Evolutionary conservation across 64 coral and sea anemone genomes (phyloP).

Genomic region (Cladopsammia gracilis): DNA sequence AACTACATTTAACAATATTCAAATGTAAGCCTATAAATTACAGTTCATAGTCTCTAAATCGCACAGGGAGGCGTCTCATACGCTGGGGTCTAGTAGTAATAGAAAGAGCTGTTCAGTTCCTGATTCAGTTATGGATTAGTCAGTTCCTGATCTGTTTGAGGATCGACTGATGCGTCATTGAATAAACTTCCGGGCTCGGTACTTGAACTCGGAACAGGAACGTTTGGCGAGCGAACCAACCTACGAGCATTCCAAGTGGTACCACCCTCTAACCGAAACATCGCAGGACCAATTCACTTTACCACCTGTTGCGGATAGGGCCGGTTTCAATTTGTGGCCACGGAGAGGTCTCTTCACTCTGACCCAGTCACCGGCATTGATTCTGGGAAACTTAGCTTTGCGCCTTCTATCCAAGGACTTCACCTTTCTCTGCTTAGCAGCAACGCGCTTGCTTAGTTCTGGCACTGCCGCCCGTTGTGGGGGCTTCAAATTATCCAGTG

Average conservation of each 20-base stretch:
- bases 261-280: not conserved
- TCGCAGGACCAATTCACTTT: not conserved
- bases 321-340: no score
- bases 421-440: no score
- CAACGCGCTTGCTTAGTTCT: no score
- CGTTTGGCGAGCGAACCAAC: not conserved
- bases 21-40: no score
- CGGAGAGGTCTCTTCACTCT: no score
- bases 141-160: not conserved
- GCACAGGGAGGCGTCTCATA: no score
- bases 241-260: no score
- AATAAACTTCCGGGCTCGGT: not conserved
- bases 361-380: not conserved
- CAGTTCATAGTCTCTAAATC: no score
- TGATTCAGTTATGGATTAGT: no score
- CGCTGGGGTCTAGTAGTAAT: no score
- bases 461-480: not conserved
- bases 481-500: not conserved
- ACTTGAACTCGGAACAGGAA: not conserved
- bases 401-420: not conserved
- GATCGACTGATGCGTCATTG: not conserved
- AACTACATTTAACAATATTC: no score
- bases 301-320: not conserved
- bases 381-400: not conserved
- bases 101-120: no score